Conservation (phyloP, 2,797 vertebrate genomes). For the Scolopax rusticola region DNA sequence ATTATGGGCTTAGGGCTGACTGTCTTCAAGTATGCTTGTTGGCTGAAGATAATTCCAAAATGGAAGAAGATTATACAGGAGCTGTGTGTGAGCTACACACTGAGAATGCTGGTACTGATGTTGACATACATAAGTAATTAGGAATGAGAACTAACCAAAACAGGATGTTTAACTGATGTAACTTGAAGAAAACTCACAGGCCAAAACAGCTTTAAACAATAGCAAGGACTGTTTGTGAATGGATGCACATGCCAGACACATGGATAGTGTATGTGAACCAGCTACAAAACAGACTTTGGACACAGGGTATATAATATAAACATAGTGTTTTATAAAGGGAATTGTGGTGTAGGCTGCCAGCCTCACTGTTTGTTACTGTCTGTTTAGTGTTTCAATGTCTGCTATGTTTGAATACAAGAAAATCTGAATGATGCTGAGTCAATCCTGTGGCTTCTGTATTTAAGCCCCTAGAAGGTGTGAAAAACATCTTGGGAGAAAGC, state of each 20-base stretch:
- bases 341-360: not conserved
- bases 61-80: not conserved
- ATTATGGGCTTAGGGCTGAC: not conserved
- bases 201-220: not conserved
- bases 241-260: not conserved
- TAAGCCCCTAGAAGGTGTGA: not conserved
- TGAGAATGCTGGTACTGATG: conserved; percentile 25
- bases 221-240: not conserved
- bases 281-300: not conserved
- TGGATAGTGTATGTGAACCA: not conserved
- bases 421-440: not conserved
- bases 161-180: conserved; percentile 51
- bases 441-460: not conserved
- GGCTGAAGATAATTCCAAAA: not conserved
- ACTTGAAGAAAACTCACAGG: not conserved
- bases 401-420: not conserved
- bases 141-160: not conserved
- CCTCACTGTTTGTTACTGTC: not conserved
- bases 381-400: not conserved
- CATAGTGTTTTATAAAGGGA: not conserved
- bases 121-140: conserved; percentile 39
- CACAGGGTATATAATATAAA: not conserved
- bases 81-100: not conserved
- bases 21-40: not conserved
- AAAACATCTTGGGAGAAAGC: not conserved